phyloP scores from a whole-genome alignment of 2,113 vertebrate genomes.

The Steatornis caripensis region DNA sequence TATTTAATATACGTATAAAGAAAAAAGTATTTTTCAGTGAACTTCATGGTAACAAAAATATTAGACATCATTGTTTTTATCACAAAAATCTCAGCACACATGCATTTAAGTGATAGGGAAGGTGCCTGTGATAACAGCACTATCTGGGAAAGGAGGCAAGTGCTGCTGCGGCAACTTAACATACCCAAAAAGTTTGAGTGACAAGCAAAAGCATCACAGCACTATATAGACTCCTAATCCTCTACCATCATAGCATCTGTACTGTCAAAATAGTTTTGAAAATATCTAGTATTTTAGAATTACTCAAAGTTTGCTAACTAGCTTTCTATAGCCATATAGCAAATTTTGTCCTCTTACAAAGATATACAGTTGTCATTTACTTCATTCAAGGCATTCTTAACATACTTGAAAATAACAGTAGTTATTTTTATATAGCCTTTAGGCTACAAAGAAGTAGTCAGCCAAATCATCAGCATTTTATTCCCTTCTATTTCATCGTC shows the following conservation, averaged over 20 bases:
- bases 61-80: not conserved
- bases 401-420: not conserved
- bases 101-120: not conserved
- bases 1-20: not conserved
- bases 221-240: not conserved
- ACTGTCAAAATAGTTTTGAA: not conserved
- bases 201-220: not conserved
- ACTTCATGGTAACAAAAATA: not conserved
- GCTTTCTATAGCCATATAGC: not conserved
- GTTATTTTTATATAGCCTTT: not conserved
- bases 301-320: not conserved
- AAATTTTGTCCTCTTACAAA: not conserved
- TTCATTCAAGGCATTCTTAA: not conserved
- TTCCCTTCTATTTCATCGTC: not conserved
- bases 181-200: not conserved
- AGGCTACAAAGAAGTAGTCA: not conserved
- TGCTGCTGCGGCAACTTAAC: not conserved
- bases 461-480: not conserved
- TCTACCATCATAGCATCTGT: not conserved
- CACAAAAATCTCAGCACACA: not conserved
- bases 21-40: not conserved
- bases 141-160: not conserved
- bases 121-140: not conserved
- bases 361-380: not conserved
- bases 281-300: not conserved